Base-by-base conservation (phyloP, 2,113 vertebrate genomes). In the Charina bottae region DNA sequence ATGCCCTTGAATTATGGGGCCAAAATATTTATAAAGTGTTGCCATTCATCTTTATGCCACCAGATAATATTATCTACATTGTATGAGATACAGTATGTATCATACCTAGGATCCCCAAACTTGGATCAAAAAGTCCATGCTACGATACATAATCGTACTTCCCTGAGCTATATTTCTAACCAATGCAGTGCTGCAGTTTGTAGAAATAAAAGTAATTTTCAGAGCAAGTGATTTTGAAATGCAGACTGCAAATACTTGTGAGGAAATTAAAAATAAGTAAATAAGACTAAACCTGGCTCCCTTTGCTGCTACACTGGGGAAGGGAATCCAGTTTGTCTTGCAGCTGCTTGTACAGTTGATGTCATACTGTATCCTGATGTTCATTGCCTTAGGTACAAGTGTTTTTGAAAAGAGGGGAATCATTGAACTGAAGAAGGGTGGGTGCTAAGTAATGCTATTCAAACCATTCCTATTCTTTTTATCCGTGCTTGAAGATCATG, bases 301-400 rank as follows among this genome's bases (percentile, higher is more conserved):
- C 56, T 17, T 0, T 94, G 56, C 88, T 91, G 23, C 56, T 88
- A 4, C 89, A n/a, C 56, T 15, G 60, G 92, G 59, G 93, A 91
- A 88, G 59, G 91, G 92, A 94, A 92, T 89, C 46, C 90, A 92
- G n/a, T 89, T 95, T 92, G 90, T 94, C 89, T 83, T 58, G 64
- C 91, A 94, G 90, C 93, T 95, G 92, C 64, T 88, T 49, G 91
- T 88, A 53, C 85, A 91, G 94, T 87, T 93, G 90, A 94, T 92
- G 90, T 92, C 93, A 93, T 83, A 90, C 49, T 49, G 49, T 6
- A 49, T 78, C 49, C 19, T 92, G 68, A 64, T 56, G 55, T 17
- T 95, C 0, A 21, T 87, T 94, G 54, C 78, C 91, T 94, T 84
- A 94, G 83, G 84, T 89, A 54, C 68, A 68, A 94, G 49, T 60